Base-by-base conservation (phyloP, 2,113 vertebrate species). In the Xiphophorus couchianus region DNA sequence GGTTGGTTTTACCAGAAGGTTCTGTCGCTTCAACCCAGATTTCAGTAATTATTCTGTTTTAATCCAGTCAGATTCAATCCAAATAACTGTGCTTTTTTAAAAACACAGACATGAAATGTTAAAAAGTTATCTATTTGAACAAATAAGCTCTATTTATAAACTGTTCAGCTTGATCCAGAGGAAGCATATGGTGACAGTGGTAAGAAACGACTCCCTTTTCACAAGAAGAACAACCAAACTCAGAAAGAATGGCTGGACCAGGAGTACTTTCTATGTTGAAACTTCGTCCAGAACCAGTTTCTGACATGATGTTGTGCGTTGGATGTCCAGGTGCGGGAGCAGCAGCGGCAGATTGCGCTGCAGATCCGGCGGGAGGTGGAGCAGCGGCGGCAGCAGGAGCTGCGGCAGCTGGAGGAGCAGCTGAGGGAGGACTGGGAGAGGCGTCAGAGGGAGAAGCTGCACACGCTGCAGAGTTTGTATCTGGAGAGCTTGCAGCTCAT, bases 271-370 rank as follows among this genome's bases (percentile, higher is more conserved):
- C 51, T n/a, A n/a, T n/a, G 19, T 19, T 9, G 51, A 8, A 29
- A 11, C 69, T 22, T 5, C 37, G 3, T 37, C 39, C 12, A 35
- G 15, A 58, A 31, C 12, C 4, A 25, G 15, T 28, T 33, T 31
- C 25, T 13, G 12, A 54, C 33, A 6, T 3, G 35, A 28, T 13
- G 0, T n/a, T 71, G 64, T 58, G 13, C 3, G 11, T 42, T 72
- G 12, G 39, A 15, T 2, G 0, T 14, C 0, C 80, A 99, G 98
- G 97, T 99, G 81, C 95, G 98, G 76, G 96, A 98, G 87, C 98
- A 98, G 81, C 96, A 99, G 86, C 95, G 95, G n/a, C 62, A 76
- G 74, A 96, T 98, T 0, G 95, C 98, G 0, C 92, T 87, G 65
- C 95, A 95, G 76, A 96, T 97, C 83, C 94, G 97, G 69, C 83